Percentiles rank a stretch among this genome's conserved stretches.
Evolutionary conservation across 1,140 invertebrate species (phyloP).

Genomic region (Drosophila elegans): DNA sequence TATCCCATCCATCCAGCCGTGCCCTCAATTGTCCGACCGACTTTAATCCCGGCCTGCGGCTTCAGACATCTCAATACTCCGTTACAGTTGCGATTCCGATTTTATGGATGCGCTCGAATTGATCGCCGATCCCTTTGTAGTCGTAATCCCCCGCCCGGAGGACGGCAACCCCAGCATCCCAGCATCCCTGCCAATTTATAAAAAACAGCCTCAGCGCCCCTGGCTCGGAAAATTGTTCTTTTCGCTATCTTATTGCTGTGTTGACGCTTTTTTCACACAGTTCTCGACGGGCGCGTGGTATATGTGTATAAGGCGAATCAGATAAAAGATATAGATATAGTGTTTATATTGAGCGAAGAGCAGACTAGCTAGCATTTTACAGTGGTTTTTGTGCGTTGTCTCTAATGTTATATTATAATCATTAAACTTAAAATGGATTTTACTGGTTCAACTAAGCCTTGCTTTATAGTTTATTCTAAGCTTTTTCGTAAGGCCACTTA

Average conservation of each 20-base stretch:
- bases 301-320: constrained; percentile 53
- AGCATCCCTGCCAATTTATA: constrained; percentile 62
- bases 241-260: constrained; percentile 47
- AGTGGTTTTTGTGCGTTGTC: constrained; percentile 10
- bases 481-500: too few relatives aligned
- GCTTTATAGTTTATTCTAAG: too few relatives aligned
- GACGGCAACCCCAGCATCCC: neutral
- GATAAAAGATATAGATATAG: constrained; percentile 68
- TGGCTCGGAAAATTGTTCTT: constrained; percentile 26
- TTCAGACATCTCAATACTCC: constrained; percentile 66
- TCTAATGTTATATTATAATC: too few relatives aligned
- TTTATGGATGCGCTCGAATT: constrained; percentile 51
- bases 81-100: constrained; percentile 66
- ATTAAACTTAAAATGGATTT: too few relatives aligned
- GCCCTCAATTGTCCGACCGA: constrained; percentile 51
- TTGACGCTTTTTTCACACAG: constrained; percentile 75
- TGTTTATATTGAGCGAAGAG: constrained; percentile 70
- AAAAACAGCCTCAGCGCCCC: constrained; percentile 62
- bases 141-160: constrained; percentile 27
- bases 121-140: constrained; percentile 61
- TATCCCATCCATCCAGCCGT: constrained; percentile 13
- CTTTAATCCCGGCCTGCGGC: constrained; percentile 74
- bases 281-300: constrained; percentile 62
- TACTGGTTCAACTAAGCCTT: too few relatives aligned
- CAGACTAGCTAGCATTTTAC: constrained; percentile 42